Evolutionary conservation across 2,888 invertebrate species (phyloP).

Genomic region (Dioctria rufipes): DNA sequence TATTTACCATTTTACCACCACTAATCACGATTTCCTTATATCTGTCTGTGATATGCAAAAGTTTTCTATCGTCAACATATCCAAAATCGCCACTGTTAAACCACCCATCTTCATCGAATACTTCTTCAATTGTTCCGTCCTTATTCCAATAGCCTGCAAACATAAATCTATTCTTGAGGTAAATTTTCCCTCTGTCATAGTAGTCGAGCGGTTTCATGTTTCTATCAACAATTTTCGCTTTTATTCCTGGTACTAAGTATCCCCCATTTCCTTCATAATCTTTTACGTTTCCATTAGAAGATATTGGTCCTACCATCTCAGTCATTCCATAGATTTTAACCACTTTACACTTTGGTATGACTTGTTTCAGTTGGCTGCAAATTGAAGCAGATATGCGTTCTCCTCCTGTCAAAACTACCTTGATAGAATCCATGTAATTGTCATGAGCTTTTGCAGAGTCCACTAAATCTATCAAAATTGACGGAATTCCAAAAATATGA

Average conservation of each 20-base stretch:
- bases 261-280: conserved; percentile 6
- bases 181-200: conserved; percentile 51
- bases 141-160: conserved; percentile 43
- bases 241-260: neutral
- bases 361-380: neutral
- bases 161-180: conserved; percentile 4
- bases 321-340: conserved; percentile 54
- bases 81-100: conserved; percentile 39
- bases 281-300: neutral
- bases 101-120: conserved; percentile 15
- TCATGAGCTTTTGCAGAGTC: neutral
- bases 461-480: conserved; percentile 6
- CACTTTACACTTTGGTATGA: conserved; percentile 30
- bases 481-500: conserved; percentile 32
- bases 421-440: neutral
- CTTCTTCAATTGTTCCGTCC: conserved; percentile 4
- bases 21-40: conserved; percentile 3
- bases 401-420: conserved; percentile 17
- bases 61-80: conserved; percentile 23
- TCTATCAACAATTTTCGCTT: conserved; percentile 44
- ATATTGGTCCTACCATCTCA: conserved; percentile 41
- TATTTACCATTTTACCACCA: neutral
- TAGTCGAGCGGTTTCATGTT: conserved; percentile 29
- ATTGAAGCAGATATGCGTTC: conserved; percentile 10
- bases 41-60: neutral